Percentiles rank a stretch among this genome's conserved stretches.
Evolutionary conservation across 2,888 invertebrate species (phyloP).

Genomic region (Megamerina dolium): DNA sequence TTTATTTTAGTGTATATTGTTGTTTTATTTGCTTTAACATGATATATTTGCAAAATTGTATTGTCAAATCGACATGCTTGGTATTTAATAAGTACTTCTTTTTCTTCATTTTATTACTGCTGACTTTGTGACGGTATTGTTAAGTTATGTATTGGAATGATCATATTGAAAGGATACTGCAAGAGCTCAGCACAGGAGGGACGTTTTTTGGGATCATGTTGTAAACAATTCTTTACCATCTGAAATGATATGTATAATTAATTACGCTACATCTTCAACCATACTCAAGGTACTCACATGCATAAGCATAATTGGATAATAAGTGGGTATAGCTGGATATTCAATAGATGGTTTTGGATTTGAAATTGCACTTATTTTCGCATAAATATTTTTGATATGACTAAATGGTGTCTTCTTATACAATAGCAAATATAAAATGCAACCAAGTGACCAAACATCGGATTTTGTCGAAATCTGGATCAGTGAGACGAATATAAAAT

Average conservation of each 20-base stretch:
- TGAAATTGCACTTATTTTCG: slow-evolving; percentile 72
- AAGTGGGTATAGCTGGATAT: slow-evolving; percentile 59
- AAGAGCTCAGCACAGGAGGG: slow-evolving; percentile 45
- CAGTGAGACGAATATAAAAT: slow-evolving; percentile 22
- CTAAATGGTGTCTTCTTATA: slow-evolving; percentile 90
- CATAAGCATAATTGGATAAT: slow-evolving; percentile 49
- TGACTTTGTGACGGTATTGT: slow-evolving; percentile 25
- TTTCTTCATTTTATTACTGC: too few species aligned
- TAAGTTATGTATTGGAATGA: slow-evolving; percentile 43
- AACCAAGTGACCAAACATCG: slow-evolving; percentile 97
- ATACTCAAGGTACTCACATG: slow-evolving; percentile 35
- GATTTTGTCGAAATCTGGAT: slow-evolving; percentile 81
- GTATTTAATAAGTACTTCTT: too few species aligned
- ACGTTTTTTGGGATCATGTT: slow-evolving; percentile 45
- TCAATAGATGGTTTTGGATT: slow-evolving; percentile 67
- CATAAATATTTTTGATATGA: slow-evolving; percentile 64
- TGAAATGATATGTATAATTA: slow-evolving; percentile 17
- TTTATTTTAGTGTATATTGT: too few species aligned
- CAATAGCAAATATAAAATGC: slow-evolving; percentile 88
- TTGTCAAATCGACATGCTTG: too few species aligned
- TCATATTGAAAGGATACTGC: slow-evolving; percentile 48
- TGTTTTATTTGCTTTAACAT: too few species aligned
- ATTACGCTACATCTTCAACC: background rate
- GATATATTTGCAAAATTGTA: too few species aligned
- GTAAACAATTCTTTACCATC: slow-evolving; percentile 46